Base-by-base conservation (phyloP, 2,888 invertebrate genomes). In the Pseudanteris insignis region DNA sequence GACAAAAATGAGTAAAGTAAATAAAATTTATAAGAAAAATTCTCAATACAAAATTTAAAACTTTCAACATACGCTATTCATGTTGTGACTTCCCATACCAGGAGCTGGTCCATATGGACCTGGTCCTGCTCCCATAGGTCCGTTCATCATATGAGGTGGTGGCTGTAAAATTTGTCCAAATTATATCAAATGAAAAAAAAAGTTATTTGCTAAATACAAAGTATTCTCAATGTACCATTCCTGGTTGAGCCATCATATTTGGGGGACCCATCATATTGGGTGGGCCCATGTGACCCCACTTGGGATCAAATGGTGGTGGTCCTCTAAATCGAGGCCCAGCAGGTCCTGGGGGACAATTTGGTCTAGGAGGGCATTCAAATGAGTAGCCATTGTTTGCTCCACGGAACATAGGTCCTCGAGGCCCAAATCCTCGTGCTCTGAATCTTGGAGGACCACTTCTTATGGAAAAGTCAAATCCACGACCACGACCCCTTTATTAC, bases 221-320 rank as follows among this genome's bases (percentile, higher is more conserved):
- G 26, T 26, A n/a, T n/a, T n/a, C n/a, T n/a, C 26, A 18, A 34
- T 60, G 70, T 67, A 82, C 82, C 81, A 82, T 82, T 70, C 82
- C 82, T 36, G 82, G 83, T 47, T 82, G 81, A 54, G 79, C 80
- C 43, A 75, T 71, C 43, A 75, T 71, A 47, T 77, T 78, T 2
- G 81, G 69, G 14, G 69, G 70, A 15, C 69, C 68, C 77, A 77
- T 77, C 62, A 74, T 72, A 51, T 78, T 79, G 5, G 82, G 82
- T 29, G 83, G 83, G 48, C 81, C 82, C 86, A 15, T 87, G 82
- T 86, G 86, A 8, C 87, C 88, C 89, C 89, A 90, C 76, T 88
- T 89, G 9, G 87, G 88, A 70, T 86, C 86, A 72, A 84, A 86
- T 6, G 83, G 85, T 5, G 86, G 86, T 2, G 84, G 85, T 6